These are phyloP conservation scores for Hyposmocoma kahamanoa DNA, from an alignment of 1,140 invertebrate genomes.

Conservation along the genomic window DNA sequence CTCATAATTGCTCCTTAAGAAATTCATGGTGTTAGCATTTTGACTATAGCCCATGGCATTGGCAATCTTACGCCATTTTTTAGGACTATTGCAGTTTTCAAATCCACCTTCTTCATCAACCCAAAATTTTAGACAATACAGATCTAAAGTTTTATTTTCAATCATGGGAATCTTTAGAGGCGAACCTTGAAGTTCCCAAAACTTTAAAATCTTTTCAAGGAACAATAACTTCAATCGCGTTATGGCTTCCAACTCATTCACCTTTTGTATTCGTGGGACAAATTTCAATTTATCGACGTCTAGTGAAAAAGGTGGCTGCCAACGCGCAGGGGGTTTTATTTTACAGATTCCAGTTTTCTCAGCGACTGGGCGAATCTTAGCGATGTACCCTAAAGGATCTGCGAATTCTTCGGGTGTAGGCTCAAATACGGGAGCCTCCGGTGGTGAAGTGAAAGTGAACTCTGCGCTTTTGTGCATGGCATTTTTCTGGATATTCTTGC, in stretches of 20 bases:
- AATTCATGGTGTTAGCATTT: slow-evolving; percentile 85
- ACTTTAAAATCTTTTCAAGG: slow-evolving; percentile 96
- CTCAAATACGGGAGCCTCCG: slow-evolving; percentile 78
- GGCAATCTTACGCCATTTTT: slow-evolving; percentile 94
- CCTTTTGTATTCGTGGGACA: slow-evolving; percentile 94
- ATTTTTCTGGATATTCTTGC: slow-evolving; percentile 67
- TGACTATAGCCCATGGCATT: slow-evolving; percentile 88
- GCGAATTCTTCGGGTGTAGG: slow-evolving; percentile 80
- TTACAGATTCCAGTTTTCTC: slow-evolving; percentile 81
- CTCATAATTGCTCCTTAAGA: slow-evolving; percentile 93
- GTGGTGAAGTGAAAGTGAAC: slow-evolving; percentile 75
- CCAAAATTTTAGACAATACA: slow-evolving; percentile 93
- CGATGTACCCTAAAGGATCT: slow-evolving; percentile 80
- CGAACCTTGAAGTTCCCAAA: slow-evolving; percentile 97
- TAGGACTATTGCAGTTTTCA: slow-evolving; percentile 86
- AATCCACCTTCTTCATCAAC: slow-evolving; percentile 94
- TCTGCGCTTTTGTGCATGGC: slow-evolving; percentile 71
- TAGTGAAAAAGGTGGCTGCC: slow-evolving; percentile 98
- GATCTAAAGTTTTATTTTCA: slow-evolving; percentile 93
- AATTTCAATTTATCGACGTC: slow-evolving; percentile 98
- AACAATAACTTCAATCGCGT: slow-evolving; percentile 98
- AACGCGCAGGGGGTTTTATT: slow-evolving; percentile 81
- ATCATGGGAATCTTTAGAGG: slow-evolving; percentile 95
- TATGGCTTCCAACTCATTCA: slow-evolving; percentile 97
- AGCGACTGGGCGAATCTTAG: slow-evolving; percentile 78